These are phyloP conservation scores for Drosophila demipolita DNA, from an alignment of 2,888 invertebrate species.

Conservation along the genomic window DNA sequence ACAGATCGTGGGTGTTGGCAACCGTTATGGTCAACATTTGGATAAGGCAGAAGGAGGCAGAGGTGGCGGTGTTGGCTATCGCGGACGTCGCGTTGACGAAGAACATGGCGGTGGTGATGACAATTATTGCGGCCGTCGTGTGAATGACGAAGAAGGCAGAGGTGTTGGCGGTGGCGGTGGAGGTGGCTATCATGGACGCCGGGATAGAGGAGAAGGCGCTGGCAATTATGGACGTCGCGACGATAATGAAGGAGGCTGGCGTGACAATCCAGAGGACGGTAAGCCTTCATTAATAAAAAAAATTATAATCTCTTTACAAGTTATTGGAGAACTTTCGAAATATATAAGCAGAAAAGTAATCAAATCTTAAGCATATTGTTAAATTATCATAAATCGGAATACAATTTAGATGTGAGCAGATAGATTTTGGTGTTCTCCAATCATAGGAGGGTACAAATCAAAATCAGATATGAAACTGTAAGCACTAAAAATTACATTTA, in stretches of 20 bases:
- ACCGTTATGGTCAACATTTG: not conserved
- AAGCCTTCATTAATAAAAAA: not conserved
- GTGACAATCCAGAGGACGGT: constrained; percentile 11
- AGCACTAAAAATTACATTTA: not conserved
- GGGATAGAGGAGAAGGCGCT: not conserved
- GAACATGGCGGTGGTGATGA: not conserved
- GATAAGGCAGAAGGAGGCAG: constrained; percentile 26
- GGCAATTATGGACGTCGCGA: not conserved
- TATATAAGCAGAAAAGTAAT: not conserved
- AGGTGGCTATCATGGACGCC: not conserved
- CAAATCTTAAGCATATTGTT: not conserved
- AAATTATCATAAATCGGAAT: not conserved
- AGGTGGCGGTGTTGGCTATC: constrained; percentile 24
- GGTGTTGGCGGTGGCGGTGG: not conserved
- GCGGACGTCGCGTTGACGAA: constrained; percentile 61
- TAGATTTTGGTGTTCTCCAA: not conserved
- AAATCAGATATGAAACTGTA: not conserved
- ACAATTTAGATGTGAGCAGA: not conserved
- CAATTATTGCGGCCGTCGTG: constrained; percentile 67
- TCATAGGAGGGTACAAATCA: not conserved
- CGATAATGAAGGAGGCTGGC: not conserved
- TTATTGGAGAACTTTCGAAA: not conserved
- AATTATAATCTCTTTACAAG: not conserved
- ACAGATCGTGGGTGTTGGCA: not conserved
- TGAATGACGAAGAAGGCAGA: not conserved